Evolutionary conservation across 2,797 vertebrate genomes (phyloP), one percentile per base, ranked within the genome.

Genomic region (Carapus acus): DNA sequence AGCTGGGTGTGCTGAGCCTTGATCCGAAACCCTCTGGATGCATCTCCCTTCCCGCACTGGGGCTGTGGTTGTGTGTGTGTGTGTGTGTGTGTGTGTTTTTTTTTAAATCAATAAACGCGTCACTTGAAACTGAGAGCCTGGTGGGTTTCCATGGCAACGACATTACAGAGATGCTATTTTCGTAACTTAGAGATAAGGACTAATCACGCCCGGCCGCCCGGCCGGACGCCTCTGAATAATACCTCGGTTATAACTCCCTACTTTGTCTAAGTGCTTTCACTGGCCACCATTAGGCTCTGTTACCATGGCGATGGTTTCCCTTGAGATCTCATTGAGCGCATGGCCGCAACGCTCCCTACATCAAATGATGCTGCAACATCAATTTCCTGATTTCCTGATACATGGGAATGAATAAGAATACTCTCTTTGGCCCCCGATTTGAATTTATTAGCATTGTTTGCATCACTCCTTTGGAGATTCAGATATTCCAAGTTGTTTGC

Each of bases 181-280:
- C 57, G 80, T 73, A 85, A 82, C 81, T 81, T 79, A 71, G 67
- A 74, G 78, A 78, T 75, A 73, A 79, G 76, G 77, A 78, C 78
- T 74, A 81, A 84, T 81, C 77, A 77, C 40, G 69, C 69, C 74
- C 49, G 55, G 70, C 72, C 40, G 69, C 69, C 74, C 49, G 55
- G 70, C 72, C 72, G 75, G 76, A 80, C 69, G 61, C 70, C 62
- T 54, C 75, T 66, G 75, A 76, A 81, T 81, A 80, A 85, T 80
- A 79, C 74, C 69, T 68, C 65, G 12, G 75, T 74, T 79, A 71
- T 70, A 74, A 81, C 66, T 76, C 74, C 64, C 65, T 76, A 80
- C 77, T 83, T 84, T 81, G 77, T 80, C 73, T 76, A 77, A 84
- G 81, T 83, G 84, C 80, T 80, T 79, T 78, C 62, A 53, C 69